These are phyloP conservation scores for Edolisoma coerulescens DNA, from an alignment of 2,113 vertebrate species.

Conservation along the genomic window DNA sequence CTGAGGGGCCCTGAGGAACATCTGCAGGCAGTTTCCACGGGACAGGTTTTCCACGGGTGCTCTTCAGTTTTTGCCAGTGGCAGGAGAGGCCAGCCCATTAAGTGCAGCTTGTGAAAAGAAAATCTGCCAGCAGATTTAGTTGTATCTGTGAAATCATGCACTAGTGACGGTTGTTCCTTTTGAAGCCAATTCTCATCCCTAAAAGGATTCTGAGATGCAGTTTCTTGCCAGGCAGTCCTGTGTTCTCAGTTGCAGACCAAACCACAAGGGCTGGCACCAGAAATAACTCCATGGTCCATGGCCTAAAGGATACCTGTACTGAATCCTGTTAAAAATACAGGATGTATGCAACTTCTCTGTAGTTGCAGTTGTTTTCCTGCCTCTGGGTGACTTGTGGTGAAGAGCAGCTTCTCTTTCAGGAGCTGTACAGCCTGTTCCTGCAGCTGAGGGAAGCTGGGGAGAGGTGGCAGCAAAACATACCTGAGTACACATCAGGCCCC, in stretches of 20 bases:
- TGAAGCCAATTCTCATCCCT: neutral
- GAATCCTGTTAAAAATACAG: neutral
- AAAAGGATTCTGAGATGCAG: neutral
- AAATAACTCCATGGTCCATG: accelerated
- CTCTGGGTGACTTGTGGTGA: neutral
- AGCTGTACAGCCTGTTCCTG: neutral
- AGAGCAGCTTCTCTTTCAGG: neutral
- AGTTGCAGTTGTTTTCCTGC: neutral
- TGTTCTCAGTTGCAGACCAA: neutral
- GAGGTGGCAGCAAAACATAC: neutral
- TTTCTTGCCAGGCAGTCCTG: neutral
- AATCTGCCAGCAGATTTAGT: neutral
- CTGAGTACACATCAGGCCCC: no score
- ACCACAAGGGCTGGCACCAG: neutral
- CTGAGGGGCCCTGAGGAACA: neutral
- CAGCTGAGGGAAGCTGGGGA: neutral
- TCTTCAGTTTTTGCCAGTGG: neutral
- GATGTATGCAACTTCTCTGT: neutral
- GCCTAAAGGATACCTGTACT: neutral
- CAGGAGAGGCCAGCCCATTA: neutral
- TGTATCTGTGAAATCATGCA: neutral
- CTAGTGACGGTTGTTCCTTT: neutral
- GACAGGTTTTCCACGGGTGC: accelerated
- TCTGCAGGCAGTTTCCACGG: neutral
- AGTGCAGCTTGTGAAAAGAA: neutral